phyloP scores from a whole-genome alignment of 2,113 vertebrate species.

The Capra hircus region DNA sequence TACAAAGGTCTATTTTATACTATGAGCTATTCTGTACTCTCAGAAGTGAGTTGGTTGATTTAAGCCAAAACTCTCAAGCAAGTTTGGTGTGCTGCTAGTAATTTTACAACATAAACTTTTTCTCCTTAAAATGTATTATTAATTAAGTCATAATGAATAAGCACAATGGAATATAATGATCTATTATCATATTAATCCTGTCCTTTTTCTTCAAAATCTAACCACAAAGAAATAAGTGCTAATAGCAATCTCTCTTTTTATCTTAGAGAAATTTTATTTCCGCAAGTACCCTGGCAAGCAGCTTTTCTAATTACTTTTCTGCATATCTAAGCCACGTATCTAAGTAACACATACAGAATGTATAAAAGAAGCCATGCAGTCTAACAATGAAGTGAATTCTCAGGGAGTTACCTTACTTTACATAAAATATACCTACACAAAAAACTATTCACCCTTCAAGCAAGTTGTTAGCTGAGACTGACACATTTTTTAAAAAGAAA shows the following conservation, averaged over 20 bases:
- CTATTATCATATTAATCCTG: not conserved
- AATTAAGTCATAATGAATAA: constrained; percentile 3
- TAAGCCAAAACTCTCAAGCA: constrained; percentile 28
- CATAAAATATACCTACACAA: constrained; percentile 13
- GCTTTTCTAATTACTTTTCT: not conserved
- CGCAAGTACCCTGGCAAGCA: not conserved
- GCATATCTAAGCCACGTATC: not conserved
- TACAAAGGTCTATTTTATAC: not conserved
- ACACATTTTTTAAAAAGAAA: not conserved
- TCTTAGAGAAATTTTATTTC: constrained; percentile 35
- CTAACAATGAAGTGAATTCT: not conserved
- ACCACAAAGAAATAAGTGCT: constrained; percentile 1
- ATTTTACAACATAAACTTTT: constrained; percentile 17
- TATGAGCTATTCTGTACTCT: not conserved
- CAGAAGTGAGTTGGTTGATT: not conserved
- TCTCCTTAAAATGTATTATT: constrained; percentile 20
- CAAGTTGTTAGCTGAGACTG: constrained; percentile 38
- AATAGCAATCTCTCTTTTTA: not conserved
- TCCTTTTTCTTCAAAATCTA: constrained; percentile 17
- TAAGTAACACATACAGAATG: not conserved
- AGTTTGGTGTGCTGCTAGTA: not conserved
- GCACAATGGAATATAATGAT: not conserved
- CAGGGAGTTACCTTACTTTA: not conserved
- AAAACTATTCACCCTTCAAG: not conserved
- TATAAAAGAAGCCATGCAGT: not conserved